Percentiles rank a stretch among this genome's conserved stretches.
phyloP scores from a whole-genome alignment of 2,888 invertebrate genomes.

The Drosophila pseudotakahashii region DNA sequence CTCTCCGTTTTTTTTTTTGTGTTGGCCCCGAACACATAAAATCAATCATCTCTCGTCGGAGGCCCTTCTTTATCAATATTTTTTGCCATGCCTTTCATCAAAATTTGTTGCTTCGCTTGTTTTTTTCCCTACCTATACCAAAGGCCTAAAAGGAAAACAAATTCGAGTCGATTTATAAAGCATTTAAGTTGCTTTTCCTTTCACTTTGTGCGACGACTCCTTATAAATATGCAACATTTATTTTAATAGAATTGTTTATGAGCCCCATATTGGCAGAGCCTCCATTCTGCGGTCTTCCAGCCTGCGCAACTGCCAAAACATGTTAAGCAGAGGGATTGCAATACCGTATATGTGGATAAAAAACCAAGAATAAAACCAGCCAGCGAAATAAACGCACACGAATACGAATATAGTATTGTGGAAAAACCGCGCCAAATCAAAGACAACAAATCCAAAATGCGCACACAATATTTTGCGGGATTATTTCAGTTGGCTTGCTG shows the following conservation, averaged over 20 bases:
- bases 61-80: slow-evolving; percentile 24
- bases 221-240: slow-evolving; percentile 77
- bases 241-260: slow-evolving; percentile 79
- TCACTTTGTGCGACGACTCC: slow-evolving; percentile 34
- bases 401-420: slow-evolving; percentile 20
- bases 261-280: slow-evolving; percentile 48
- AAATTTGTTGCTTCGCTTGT: slow-evolving; percentile 59
- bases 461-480: slow-evolving; percentile 71
- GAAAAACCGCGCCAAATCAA: slow-evolving; percentile 73
- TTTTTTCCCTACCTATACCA: slow-evolving; percentile 12
- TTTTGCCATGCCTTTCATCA: slow-evolving; percentile 47
- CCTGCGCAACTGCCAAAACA: slow-evolving; percentile 67
- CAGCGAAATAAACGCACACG: slow-evolving; percentile 26
- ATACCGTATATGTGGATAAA: slow-evolving; percentile 8
- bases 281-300: slow-evolving; percentile 53
- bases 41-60: slow-evolving; percentile 74
- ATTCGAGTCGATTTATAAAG: slow-evolving; percentile 69
- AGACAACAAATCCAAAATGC: slow-evolving; percentile 66
- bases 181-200: slow-evolving; percentile 61
- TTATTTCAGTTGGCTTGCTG: slow-evolving; percentile 76
- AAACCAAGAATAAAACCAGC: slow-evolving; percentile 16
- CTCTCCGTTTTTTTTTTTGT: slow-evolving; percentile 8
- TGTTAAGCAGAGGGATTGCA: slow-evolving; percentile 61
- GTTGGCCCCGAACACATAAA: slow-evolving; percentile 68
- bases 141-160: slow-evolving; percentile 53